Conservation (phyloP, 2,888 invertebrate genomes). For the Morinoia aosen region DNA sequence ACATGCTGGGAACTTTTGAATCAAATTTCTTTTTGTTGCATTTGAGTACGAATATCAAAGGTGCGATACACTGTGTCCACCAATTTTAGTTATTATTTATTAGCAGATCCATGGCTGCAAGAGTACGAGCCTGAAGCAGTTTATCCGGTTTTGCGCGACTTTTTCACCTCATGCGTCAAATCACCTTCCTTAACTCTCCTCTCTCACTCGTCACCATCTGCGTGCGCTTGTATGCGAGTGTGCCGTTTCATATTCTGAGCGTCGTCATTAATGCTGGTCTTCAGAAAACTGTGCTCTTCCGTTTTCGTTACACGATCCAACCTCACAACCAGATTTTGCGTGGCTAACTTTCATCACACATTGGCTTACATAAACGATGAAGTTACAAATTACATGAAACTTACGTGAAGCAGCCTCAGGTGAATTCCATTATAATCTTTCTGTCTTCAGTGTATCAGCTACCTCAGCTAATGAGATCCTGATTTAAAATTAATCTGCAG, state of each 20-base stretch:
- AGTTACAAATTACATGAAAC: no score
- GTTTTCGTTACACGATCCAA: background rate
- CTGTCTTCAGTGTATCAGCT: no score
- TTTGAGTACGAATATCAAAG: background rate
- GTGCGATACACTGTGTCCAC: background rate
- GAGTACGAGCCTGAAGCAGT: background rate
- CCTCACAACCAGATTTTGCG: background rate
- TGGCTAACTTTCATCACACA: background rate
- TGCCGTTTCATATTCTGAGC: background rate
- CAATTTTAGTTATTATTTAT: background rate
- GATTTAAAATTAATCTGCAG: no score
- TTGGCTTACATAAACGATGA: no score
- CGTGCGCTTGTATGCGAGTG: conserved; percentile 32
- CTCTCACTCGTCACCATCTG: conserved; percentile 7
- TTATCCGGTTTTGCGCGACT: conserved; percentile 25
- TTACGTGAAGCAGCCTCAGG: no score
- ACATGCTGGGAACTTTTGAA: background rate
- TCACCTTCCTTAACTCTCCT: background rate
- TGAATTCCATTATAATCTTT: no score
- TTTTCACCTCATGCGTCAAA: conserved; percentile 20
- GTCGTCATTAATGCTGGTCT: background rate
- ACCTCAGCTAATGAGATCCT: no score
- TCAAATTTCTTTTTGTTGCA: background rate
- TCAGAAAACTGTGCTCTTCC: background rate
- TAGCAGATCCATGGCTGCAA: background rate